Conservation (phyloP, 1,140 invertebrate genomes). For the Tribolium castaneum region DNA sequence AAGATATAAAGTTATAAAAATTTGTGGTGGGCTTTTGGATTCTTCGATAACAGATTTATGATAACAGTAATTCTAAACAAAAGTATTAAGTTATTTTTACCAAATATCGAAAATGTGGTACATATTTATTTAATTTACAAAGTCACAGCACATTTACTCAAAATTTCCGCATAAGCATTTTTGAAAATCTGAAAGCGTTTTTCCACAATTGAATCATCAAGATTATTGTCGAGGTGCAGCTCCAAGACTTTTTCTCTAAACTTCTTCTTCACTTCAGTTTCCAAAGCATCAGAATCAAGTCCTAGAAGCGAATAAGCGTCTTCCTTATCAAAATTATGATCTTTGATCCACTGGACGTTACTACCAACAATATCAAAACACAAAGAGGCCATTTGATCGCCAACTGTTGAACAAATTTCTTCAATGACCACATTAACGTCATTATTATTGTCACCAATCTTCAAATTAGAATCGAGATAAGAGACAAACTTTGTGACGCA, state of each 20-base stretch:
- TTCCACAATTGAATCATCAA: slow-evolving; percentile 86
- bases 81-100: no score
- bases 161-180: no score
- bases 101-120: no score
- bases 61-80: no score
- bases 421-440: not conserved
- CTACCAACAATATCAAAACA: not conserved
- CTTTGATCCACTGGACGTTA: not conserved
- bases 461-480: not conserved
- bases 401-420: not conserved
- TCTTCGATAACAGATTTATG: no score
- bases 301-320: not conserved
- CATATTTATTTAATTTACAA: no score
- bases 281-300: slow-evolving; percentile 19
- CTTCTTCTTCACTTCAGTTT: slow-evolving; percentile 83
- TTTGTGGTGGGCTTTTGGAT: no score
- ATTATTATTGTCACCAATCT: not conserved
- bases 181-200: slow-evolving; percentile 55
- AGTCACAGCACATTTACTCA: no score
- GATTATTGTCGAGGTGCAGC: slow-evolving; percentile 96
- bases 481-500: not conserved
- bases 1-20: no score
- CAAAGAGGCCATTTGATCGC: not conserved
- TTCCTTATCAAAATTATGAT: not conserved
- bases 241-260: slow-evolving; percentile 90